These are phyloP conservation scores for Drosophila limbata DNA, from an alignment of 2,888 invertebrate genomes.

Conservation along the genomic window DNA sequence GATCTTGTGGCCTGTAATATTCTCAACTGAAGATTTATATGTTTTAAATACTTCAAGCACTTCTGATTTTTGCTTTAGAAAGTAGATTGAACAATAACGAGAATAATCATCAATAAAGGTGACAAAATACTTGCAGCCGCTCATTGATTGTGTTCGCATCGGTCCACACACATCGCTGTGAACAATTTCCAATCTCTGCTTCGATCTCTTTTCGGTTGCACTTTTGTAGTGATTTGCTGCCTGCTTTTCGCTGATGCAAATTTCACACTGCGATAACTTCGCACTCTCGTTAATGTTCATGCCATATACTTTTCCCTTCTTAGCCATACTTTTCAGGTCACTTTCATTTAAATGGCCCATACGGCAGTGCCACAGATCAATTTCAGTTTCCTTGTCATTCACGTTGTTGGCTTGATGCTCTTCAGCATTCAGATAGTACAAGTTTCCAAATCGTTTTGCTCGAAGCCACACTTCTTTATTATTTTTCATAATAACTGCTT, in stretches of 20 bases:
- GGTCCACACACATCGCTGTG: slow-evolving; percentile 2
- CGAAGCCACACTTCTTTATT: no score
- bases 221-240: not conserved
- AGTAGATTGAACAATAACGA: not conserved
- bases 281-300: not conserved
- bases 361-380: slow-evolving; percentile 1
- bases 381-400: not conserved
- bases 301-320: slow-evolving; percentile 1
- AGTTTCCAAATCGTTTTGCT: no score
- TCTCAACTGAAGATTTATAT: slow-evolving; percentile 1
- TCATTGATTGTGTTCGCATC: slow-evolving; percentile 1
- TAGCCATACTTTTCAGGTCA: slow-evolving; percentile 2
- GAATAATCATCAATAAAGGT: slow-evolving; percentile 2
- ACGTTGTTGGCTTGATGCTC: not conserved
- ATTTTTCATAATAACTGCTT: no score
- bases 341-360: slow-evolving; percentile 17
- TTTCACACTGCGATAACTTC: not conserved
- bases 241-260: slow-evolving; percentile 9
- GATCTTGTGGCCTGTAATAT: not conserved
- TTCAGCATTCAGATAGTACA: not conserved
- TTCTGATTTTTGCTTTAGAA: not conserved
- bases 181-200: not conserved
- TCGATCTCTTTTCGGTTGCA: not conserved
- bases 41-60: not conserved
- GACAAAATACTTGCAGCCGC: not conserved